Evolutionary conservation across 2,797 vertebrate species (phyloP).

Genomic region (Pseudochirops cupreus): DNA sequence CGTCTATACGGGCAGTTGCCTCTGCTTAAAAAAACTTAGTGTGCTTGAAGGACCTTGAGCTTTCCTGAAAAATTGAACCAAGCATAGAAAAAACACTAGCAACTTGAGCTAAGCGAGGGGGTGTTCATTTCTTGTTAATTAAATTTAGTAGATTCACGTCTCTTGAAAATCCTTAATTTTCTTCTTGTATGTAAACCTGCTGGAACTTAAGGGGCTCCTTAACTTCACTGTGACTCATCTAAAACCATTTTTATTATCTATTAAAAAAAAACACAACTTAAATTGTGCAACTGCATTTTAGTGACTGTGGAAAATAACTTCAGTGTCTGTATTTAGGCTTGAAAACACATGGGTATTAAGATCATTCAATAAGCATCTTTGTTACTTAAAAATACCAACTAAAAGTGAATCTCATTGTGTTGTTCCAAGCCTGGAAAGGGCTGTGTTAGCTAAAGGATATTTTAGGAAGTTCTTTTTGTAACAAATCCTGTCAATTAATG

Average conservation of each 20-base stretch:
- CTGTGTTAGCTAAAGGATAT: background rate
- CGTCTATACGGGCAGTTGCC: no score
- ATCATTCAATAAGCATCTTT: background rate
- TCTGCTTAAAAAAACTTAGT: background rate
- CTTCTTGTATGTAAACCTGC: background rate
- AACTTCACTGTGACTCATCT: constrained; percentile 42
- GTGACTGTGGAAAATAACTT: constrained; percentile 7
- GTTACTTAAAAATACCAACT: background rate
- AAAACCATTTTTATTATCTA: constrained; percentile 5
- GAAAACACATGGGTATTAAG: background rate
- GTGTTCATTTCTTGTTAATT: background rate
- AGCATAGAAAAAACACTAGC: background rate
- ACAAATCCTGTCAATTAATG: constrained; percentile 23
- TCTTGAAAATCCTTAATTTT: background rate
- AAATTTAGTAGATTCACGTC: constrained; percentile 54
- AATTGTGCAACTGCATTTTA: constrained; percentile 11
- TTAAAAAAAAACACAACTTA: constrained; percentile 47
- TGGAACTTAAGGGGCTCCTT: background rate
- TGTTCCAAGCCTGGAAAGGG: background rate
- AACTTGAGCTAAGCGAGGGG: background rate
- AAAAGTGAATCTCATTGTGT: background rate
- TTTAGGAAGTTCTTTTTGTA: constrained; percentile 26
- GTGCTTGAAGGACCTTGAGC: background rate
- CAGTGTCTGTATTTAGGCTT: constrained; percentile 23
- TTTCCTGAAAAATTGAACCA: background rate